Percentiles rank a stretch among this genome's conserved stretches.
Conservation (phyloP, 2,113 vertebrate genomes). For the Emydocephalus ijimae region DNA sequence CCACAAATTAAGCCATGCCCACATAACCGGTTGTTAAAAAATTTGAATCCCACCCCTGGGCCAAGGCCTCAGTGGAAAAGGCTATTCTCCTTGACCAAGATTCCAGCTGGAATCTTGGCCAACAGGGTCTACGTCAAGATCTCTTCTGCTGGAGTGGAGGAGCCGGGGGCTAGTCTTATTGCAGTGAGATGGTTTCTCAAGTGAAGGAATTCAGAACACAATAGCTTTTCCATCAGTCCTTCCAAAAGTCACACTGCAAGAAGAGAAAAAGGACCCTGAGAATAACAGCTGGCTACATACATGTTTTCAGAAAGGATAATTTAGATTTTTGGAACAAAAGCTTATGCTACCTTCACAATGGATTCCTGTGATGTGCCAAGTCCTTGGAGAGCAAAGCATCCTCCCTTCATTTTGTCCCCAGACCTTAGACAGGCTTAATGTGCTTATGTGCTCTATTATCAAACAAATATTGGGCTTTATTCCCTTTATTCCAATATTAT, state of each 20-base stretch:
- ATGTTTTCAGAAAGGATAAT: neutral
- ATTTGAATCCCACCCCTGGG: no score
- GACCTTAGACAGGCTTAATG: neutral
- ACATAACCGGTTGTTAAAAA: no score
- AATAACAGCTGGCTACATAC: neutral
- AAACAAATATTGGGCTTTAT: neutral
- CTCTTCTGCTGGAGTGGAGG: neutral
- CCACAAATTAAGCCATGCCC: no score
- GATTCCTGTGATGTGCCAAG: neutral
- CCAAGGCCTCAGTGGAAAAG: neutral
- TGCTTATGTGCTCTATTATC: neutral
- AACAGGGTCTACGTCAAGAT: neutral
- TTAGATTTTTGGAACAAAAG: neutral
- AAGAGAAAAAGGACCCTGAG: neutral
- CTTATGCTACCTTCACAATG: neutral
- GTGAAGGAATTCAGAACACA: neutral
- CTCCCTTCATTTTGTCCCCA: neutral
- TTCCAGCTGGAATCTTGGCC: neutral
- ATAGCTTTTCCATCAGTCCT: neutral
- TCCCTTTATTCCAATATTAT: neutral
- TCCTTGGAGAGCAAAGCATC: neutral
- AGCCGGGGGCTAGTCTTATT: neutral
- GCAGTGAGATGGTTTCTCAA: neutral
- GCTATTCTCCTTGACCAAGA: neutral
- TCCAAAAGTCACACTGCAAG: neutral